phyloP scores from a whole-genome alignment of 2,797 vertebrate species.

The Myiotriccus ornatus region DNA sequence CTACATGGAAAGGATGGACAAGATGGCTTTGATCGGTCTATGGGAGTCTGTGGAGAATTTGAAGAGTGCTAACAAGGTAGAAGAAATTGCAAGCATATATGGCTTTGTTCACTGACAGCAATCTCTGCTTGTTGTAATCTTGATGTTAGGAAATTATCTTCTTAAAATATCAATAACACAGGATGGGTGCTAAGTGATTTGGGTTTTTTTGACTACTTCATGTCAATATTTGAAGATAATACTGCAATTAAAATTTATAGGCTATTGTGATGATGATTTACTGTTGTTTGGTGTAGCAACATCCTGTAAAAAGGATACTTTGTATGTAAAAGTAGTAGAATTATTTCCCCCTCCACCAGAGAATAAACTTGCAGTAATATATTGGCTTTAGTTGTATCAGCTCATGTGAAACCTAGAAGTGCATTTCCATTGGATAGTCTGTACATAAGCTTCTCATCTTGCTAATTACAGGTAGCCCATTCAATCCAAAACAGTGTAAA shows the following conservation, averaged over 20 bases:
- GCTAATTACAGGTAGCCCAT: background rate
- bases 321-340: background rate
- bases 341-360: background rate
- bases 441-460: background rate
- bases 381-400: background rate
- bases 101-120: background rate
- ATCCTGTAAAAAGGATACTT: background rate
- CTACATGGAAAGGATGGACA: constrained; percentile 95
- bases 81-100: background rate
- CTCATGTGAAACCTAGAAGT: background rate
- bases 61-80: constrained; percentile 94
- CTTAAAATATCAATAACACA: background rate
- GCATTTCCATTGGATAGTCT: background rate
- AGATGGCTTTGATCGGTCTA: constrained; percentile 87
- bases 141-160: background rate
- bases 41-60: constrained; percentile 95
- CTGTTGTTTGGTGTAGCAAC: background rate
- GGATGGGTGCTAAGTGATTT: background rate
- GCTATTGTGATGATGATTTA: background rate
- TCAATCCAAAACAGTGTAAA: background rate
- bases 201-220: background rate
- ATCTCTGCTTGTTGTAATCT: background rate
- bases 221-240: background rate
- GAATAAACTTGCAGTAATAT: background rate
- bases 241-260: background rate